These are phyloP conservation scores for Drosophila gaucha DNA, from an alignment of 2,888 invertebrate genomes.

Conservation along the genomic window DNA sequence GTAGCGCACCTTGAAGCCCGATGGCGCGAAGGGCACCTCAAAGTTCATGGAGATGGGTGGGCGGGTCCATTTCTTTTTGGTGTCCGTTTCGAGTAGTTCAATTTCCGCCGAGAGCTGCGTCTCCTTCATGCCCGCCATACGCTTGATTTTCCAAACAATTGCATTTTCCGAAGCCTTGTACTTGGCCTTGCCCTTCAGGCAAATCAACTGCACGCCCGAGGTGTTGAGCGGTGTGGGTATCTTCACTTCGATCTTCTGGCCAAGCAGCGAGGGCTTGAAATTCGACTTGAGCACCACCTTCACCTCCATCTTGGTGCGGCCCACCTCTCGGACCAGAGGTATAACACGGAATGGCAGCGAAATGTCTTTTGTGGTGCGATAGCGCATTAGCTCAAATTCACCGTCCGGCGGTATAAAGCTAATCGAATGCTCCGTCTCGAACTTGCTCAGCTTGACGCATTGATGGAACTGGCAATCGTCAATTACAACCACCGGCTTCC, in stretches of 20 bases:
- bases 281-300: slow-evolving; percentile 99
- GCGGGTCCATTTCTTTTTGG: slow-evolving; percentile 99
- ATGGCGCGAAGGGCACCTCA: slow-evolving; percentile 99
- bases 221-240: slow-evolving; percentile 99
- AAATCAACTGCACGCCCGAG: slow-evolving; percentile 99
- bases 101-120: slow-evolving; percentile 99
- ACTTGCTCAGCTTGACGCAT: slow-evolving; percentile 99
- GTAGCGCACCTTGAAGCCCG: slow-evolving; percentile 99
- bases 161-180: slow-evolving; percentile 99
- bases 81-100: slow-evolving; percentile 98
- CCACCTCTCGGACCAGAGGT: slow-evolving; percentile 98
- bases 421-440: slow-evolving; percentile 99
- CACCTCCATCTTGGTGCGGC: slow-evolving; percentile 99
- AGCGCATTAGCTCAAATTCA: slow-evolving; percentile 99
- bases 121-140: slow-evolving; percentile 99
- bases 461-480: slow-evolving; percentile 99
- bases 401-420: slow-evolving; percentile 99
- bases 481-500: slow-evolving; percentile 99
- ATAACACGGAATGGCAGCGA: slow-evolving; percentile 99
- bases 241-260: slow-evolving; percentile 99
- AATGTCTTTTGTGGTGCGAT: slow-evolving; percentile 99
- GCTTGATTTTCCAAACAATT: slow-evolving; percentile 97
- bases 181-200: slow-evolving; percentile 99
- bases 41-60: slow-evolving; percentile 99
- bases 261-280: slow-evolving; percentile 98